Evolutionary conservation across 2,113 vertebrate species (phyloP), one percentile per base, ranked within the genome.

Genomic region (Antigone vipio): DNA sequence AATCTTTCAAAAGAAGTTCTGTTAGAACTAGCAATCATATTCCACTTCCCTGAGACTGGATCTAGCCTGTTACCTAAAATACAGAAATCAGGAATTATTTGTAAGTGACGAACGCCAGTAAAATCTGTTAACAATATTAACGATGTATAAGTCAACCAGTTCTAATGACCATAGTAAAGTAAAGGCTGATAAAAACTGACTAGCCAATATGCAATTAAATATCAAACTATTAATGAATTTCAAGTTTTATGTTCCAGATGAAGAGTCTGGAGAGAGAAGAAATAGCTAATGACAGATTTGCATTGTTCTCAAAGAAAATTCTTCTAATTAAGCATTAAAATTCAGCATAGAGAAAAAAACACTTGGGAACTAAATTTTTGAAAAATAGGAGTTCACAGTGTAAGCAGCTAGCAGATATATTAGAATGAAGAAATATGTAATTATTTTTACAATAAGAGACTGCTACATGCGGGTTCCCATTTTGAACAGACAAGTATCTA

Each of bases 311-410:
- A 67, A 81, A 87, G 53, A 40, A 87, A 64, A 66, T 63, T 80
- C 40, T 80, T 91, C 64, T 80, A 93, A 84, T 86, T 92, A 86
- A 77, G n/a, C 23, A 71, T 74, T 74, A 80, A 95, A 93, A 92
- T 86, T 77, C 68, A 73, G 63, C 5, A 32, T 53, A 92, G 21
- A 80, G 49, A 30, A 84, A 84, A 42, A 58, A 79, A 16, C 19
- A 85, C 50, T 45, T 74, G 63, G 35, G 55, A 86, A 73, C 4
- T 8, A 86, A 56, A 22, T 62, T 67, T 91, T 85, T 88, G 4
- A 55, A 89, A 81, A 91, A 71, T 8, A 56, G 4, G 32, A 60
- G 5, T 47, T 91, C 30, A 24, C 4, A 81, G 63, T 32, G 21
- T 67, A 86, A 92, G 59, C 40, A 89, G 35, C 20, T 50, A 78